phyloP scores from a whole-genome alignment of 2,797 vertebrate species.

The Simalia tracyae region DNA sequence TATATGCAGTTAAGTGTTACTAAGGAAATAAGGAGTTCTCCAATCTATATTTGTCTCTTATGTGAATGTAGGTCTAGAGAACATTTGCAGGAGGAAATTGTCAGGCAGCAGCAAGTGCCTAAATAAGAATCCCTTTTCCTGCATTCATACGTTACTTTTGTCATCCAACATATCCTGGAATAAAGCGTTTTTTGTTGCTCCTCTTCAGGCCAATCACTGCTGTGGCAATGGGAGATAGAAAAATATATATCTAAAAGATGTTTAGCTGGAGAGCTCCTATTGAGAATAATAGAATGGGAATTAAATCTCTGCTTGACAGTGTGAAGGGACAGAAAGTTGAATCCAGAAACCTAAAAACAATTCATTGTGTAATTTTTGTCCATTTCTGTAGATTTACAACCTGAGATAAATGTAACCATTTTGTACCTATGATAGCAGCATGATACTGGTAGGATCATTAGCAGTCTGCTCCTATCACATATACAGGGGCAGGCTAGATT shows the following conservation, averaged over 20 bases:
- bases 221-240: constrained; percentile 27
- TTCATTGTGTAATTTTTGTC: constrained; percentile 54
- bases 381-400: constrained; percentile 53
- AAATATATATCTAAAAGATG: not conserved
- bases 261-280: constrained; percentile 45
- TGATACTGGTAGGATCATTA: constrained; percentile 56
- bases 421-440: constrained; percentile 52
- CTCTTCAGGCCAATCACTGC: constrained; percentile 16
- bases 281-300: constrained; percentile 47
- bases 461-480: constrained; percentile 54
- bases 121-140: not conserved
- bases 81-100: not conserved
- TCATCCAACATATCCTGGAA: not conserved
- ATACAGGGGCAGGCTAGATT: constrained; percentile 46
- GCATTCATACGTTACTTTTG: constrained; percentile 1
- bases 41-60: not conserved
- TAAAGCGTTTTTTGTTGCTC: constrained; percentile 24
- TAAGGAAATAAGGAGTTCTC: not conserved
- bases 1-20: not conserved
- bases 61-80: not conserved
- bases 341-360: constrained; percentile 18
- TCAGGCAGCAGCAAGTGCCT: not conserved
- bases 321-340: constrained; percentile 36
- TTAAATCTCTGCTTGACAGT: constrained; percentile 50
- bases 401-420: constrained; percentile 45